Evolutionary conservation across 2,888 invertebrate species (phyloP), one percentile per base, ranked within the genome.

Genomic region (Orthonevra nobilis): DNA sequence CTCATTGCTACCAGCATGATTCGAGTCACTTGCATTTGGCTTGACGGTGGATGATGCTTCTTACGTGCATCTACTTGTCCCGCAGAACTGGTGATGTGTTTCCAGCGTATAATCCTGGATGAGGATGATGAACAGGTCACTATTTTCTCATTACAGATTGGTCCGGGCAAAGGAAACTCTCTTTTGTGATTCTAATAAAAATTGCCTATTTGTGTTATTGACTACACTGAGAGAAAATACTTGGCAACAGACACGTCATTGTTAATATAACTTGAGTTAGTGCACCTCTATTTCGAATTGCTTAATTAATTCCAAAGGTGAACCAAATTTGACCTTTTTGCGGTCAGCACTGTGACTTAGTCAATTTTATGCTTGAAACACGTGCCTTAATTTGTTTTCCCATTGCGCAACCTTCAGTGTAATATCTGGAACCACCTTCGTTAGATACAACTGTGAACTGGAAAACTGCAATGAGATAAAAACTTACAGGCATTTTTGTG

Each of bases 61-160:
- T 60, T 46, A 17, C 46, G 38, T 63, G 38, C 54, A 60, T 54
- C 61, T 61, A 23, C 48, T 48, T 28, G 32, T 19, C 48, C 54
- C 48, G 15, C 54, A 48, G 10, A 54, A 56, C 54, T 61, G 10
- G 61, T 61, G 61, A 69, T 69, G 54, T 69, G 46, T 30, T 48
- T n/a, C n/a, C 52, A 74, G 56, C 60, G 61, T 69, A 75, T 61
- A 75, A 63, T 75, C 48, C 38, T 56, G 48, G 34, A 63, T 50
- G 23, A 54, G 34, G 54, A 69, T n/a, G 23, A 23, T 34, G 61
- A 69, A 75, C 74, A 56, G 74, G 74, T 75, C 74, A 75, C 69
- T 74, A 74, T 75, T 63, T 66, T 69, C 69, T 75, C 74, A 75
- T 75, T 75, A 75, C 48, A 70, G 69, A 61, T 70, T 34, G 69